Conservation (phyloP, 1,140 invertebrate species). For the Eriosoma lanigerum region DNA sequence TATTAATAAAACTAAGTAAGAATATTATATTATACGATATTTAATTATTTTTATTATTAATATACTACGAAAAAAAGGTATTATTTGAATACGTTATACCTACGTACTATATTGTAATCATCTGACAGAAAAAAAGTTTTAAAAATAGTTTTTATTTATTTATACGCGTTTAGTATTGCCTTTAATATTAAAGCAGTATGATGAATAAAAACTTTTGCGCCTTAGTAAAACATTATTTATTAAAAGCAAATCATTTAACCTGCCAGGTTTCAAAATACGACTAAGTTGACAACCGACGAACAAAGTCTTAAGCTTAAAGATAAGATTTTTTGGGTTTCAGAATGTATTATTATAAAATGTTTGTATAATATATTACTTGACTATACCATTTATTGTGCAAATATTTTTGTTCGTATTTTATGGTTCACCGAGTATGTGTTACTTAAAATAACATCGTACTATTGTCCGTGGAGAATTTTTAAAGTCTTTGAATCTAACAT, state of each 20-base stretch:
- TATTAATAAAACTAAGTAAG: neutral
- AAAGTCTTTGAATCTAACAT: neutral
- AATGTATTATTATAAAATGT: constrained; percentile 23
- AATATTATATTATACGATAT: too few species aligned
- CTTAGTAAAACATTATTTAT: constrained; percentile 16
- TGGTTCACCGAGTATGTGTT: neutral
- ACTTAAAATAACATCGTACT: constrained; percentile 12
- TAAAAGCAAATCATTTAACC: constrained; percentile 20
- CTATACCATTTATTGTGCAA: neutral
- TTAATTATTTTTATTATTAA: too few species aligned
- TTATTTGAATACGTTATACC: too few species aligned
- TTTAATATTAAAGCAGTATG: neutral
- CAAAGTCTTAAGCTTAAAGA: neutral
- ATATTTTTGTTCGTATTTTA: neutral
- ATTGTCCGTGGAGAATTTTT: neutral
- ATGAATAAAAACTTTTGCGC: neutral
- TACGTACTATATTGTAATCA: neutral
- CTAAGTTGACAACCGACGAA: constrained; percentile 24
- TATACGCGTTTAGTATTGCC: neutral
- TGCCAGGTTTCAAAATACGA: neutral
- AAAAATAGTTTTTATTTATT: constrained; percentile 20
- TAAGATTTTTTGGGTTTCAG: neutral
- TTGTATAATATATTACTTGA: neutral
- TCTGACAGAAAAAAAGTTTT: neutral
- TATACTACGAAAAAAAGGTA: too few species aligned